Conservation (phyloP, 1,140 invertebrate species). For the Drosophila malerkotliana region DNA sequence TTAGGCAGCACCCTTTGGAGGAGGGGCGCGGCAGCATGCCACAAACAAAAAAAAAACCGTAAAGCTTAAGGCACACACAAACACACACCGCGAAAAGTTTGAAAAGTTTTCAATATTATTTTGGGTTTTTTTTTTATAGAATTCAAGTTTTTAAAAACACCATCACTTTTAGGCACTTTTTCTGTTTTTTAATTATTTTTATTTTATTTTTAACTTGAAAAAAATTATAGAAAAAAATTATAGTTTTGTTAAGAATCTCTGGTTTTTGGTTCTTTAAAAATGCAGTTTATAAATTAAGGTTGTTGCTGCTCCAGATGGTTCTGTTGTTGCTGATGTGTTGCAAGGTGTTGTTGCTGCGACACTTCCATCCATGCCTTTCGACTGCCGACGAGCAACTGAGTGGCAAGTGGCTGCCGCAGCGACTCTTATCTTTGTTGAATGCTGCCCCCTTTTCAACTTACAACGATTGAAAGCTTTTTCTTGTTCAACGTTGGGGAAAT, state of each 20-base stretch:
- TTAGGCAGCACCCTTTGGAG: too few species aligned
- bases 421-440: constrained; percentile 45
- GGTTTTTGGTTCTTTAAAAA: background rate
- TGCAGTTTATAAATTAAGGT: background rate
- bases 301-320: constrained; percentile 7
- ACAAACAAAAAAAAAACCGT: background rate
- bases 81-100: background rate
- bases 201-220: background rate
- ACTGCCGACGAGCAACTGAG: constrained; percentile 67
- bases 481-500: constrained; percentile 5
- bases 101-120: background rate
- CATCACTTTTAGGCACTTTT: background rate
- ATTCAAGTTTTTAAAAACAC: too few species aligned
- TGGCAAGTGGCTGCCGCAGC: constrained; percentile 11
- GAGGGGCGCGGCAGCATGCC: background rate
- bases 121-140: background rate
- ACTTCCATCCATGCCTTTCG: constrained; percentile 50
- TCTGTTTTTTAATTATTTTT: background rate
- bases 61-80: background rate
- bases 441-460: background rate
- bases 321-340: constrained; percentile 9
- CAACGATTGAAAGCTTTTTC: constrained; percentile 16
- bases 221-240: background rate
- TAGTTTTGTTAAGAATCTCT: background rate
- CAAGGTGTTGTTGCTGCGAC: constrained; percentile 21